These are phyloP conservation scores for Masticophis lateralis DNA, from an alignment of 2,797 vertebrate species.

Conservation along the genomic window DNA sequence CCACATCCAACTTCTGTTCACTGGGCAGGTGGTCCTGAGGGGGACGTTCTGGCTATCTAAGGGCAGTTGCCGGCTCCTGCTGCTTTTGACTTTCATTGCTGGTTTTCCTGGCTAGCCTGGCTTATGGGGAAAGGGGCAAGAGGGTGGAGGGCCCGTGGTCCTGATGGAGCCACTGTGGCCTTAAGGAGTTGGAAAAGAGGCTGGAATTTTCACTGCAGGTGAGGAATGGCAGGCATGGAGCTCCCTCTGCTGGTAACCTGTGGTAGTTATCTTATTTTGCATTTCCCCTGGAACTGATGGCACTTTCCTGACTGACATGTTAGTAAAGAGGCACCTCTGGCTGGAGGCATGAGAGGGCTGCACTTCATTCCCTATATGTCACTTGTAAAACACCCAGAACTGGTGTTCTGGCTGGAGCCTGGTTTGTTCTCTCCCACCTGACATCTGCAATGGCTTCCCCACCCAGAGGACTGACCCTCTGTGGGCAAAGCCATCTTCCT, in stretches of 20 bases:
- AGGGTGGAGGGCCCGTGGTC: neutral
- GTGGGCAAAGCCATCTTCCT: too few species aligned
- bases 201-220: too few species aligned
- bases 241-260: neutral
- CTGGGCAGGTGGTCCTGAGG: neutral
- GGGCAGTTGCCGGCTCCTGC: neutral
- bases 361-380: rapidly evolving
- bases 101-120: neutral
- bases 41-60: neutral
- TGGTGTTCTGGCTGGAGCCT: neutral
- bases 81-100: neutral
- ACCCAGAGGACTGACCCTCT: neutral
- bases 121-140: neutral
- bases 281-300: neutral
- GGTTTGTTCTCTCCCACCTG: neutral
- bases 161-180: neutral
- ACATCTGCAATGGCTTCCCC: too few species aligned
- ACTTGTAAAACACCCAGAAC: neutral
- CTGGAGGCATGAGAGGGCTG: rapidly evolving
- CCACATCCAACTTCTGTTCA: neutral
- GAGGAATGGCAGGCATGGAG: neutral
- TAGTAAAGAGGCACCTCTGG: neutral
- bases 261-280: neutral
- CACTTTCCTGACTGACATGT: neutral
- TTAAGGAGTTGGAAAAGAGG: neutral